Percentiles rank a stretch among this genome's conserved stretches.
These are phyloP conservation scores for Noturus placidus DNA, from an alignment of 2,113 vertebrate species.

Conservation along the genomic window DNA sequence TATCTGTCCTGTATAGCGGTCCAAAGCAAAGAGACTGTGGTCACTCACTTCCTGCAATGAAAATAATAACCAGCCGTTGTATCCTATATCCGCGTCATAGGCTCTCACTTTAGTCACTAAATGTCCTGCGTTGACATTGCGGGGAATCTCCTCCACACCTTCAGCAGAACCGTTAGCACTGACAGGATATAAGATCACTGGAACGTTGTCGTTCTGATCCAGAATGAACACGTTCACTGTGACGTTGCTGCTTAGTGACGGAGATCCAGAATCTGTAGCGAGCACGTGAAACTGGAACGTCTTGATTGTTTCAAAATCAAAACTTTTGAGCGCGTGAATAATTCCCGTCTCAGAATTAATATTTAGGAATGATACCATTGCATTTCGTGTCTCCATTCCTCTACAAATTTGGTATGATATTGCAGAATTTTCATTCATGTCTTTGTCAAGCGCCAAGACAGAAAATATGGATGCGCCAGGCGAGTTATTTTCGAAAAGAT, in stretches of 20 bases:
- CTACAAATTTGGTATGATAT: constrained; percentile 51
- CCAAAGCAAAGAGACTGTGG: constrained; percentile 54
- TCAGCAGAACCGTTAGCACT: constrained; percentile 38
- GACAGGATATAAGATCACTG: constrained; percentile 47
- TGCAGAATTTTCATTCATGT: constrained; percentile 53
- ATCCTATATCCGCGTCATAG: constrained; percentile 55
- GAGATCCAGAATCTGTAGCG: constrained; percentile 52
- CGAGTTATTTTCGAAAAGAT: constrained; percentile 58
- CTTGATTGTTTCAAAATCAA: constrained; percentile 58
- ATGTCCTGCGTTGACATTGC: constrained; percentile 49
- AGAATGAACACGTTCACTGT: constrained; percentile 53
- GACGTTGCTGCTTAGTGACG: constrained; percentile 44
- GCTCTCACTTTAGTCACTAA: constrained; percentile 49
- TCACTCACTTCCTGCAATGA: constrained; percentile 51
- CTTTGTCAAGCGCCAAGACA: constrained; percentile 54
- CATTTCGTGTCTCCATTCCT: constrained; percentile 5
- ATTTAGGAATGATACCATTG: constrained; percentile 42
- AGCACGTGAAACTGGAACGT: constrained; percentile 52
- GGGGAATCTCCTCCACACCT: constrained; percentile 34
- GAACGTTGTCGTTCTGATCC: constrained; percentile 58
- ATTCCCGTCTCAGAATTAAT: constrained; percentile 55
- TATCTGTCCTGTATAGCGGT: constrained; percentile 56
- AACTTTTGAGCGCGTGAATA: constrained; percentile 50
- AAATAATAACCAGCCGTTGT: constrained; percentile 55
- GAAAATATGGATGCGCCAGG: constrained; percentile 52